phyloP scores from a whole-genome alignment of 2,113 vertebrate genomes.

The Equus przewalskii region DNA sequence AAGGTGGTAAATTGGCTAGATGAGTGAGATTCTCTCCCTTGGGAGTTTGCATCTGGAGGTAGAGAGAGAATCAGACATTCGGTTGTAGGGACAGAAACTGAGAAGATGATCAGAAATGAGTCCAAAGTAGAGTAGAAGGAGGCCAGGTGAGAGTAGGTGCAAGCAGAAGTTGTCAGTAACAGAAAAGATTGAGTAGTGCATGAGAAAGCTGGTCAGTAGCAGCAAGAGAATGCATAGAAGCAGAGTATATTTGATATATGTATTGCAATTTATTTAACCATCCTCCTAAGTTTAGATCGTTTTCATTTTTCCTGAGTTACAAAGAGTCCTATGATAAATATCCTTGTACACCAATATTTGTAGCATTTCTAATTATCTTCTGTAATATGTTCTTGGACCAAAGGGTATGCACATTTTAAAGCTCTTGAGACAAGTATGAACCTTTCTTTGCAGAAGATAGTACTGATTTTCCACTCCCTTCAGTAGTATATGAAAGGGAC shows the following conservation, averaged over 20 bases:
- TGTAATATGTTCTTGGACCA: conserved; percentile 18
- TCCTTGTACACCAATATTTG: background rate
- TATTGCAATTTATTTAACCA: background rate
- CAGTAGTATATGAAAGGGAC: background rate
- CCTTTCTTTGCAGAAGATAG: background rate
- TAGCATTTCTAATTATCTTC: background rate
- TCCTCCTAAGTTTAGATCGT: background rate
- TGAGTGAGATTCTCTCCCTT: background rate
- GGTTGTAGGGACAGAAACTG: background rate
- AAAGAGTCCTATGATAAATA: background rate
- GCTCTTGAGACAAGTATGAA: background rate
- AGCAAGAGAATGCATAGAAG: background rate
- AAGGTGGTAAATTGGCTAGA: background rate
- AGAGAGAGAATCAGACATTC: background rate
- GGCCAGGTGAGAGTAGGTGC: background rate
- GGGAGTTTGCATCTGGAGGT: background rate
- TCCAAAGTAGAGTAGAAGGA: background rate
- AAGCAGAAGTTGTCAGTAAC: background rate
- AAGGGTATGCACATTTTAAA: background rate
- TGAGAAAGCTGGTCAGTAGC: background rate
- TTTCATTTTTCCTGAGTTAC: background rate
- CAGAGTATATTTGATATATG: fast-evolving
- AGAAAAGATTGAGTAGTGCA: fast-evolving
- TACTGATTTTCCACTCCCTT: background rate
- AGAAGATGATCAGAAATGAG: background rate